Conservation (phyloP, 2,797 vertebrate genomes). For the Parambassis ranga region DNA sequence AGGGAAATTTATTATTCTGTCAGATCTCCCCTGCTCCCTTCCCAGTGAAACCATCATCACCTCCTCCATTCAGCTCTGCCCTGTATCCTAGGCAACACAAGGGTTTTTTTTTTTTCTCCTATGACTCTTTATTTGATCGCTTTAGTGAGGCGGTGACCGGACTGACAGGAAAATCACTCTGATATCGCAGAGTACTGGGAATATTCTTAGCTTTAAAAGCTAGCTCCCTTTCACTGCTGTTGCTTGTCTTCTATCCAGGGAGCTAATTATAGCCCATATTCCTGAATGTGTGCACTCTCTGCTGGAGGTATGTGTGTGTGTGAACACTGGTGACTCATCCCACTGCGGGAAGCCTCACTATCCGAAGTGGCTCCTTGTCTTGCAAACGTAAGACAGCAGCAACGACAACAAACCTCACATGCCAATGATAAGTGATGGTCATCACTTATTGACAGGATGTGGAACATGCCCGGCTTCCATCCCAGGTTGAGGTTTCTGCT, state of each 20-base stretch:
- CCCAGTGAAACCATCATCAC: constrained; percentile 45
- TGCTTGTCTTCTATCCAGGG: constrained; percentile 16
- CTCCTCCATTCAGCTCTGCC: constrained; percentile 26
- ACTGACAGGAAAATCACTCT: not conserved
- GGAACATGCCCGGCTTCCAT: no score
- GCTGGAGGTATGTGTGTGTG: not conserved
- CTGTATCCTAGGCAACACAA: constrained; percentile 70
- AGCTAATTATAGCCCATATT: constrained; percentile 52
- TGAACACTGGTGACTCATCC: constrained; percentile 34
- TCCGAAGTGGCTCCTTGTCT: constrained; percentile 9
- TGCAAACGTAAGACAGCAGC: not conserved
- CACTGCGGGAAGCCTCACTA: constrained; percentile 15
- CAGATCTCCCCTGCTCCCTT: constrained; percentile 46
- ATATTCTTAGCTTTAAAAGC: constrained; percentile 24
- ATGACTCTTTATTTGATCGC: constrained; percentile 6
- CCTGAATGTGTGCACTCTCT: constrained; percentile 15
- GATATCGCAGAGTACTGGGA: not conserved
- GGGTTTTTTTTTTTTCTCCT: constrained; percentile 2
- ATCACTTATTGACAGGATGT: no score
- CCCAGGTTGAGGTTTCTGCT: no score
- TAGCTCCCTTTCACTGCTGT: not conserved
- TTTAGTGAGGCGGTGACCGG: not conserved
- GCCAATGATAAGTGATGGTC: not conserved
- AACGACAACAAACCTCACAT: constrained; percentile 19
- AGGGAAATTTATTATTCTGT: constrained; percentile 65